Evolutionary conservation across 2,888 invertebrate genomes (phyloP), one percentile per base, ranked within the genome.

Genomic region (Alviniconcha strummeri): DNA sequence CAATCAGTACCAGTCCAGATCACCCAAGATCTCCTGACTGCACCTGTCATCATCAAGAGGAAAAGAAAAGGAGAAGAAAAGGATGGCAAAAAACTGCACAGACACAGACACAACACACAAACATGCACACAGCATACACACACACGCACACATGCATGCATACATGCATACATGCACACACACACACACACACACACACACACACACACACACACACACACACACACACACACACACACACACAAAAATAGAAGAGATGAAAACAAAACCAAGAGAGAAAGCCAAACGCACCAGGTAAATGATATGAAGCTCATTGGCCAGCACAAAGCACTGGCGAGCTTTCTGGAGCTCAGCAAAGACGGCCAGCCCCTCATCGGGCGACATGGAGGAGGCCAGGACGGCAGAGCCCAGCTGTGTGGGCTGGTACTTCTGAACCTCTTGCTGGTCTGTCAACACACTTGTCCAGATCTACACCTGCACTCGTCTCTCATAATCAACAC

Each of bases 301-400:
- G 72, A 99, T 95, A 94, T 99, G 99, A 4, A 99, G 95, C 91
- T 99, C 99, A 83, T 97, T 97, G 92, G 98, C 98, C 15, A 99
- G 94, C 0, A 98, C 98, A 92, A 99, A 96, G 91, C 97, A 97
- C 89, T 96, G 96, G 11, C 98, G 95, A 0, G 99, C 98, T 93
- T 96, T 96, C 93, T 97, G 96, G 56, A 99, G 94, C 93, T 99
- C 99, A n/a, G 90, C 89, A 92, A 98, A 97, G 74, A 99, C 95
- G 36, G 96, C 95, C 11, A 99, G 94, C 0, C 98, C 98, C 93
- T 99, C 98, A 92, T 97, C 97, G 0, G 99, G 99, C n/a, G 98
- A 96, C 94, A 99, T 96, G 0, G 98, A 97, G 0, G 99, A 98
- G 52, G 97, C 95, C 54, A 99, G 95, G 92, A 99, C 98, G 36